Evolutionary conservation across 2,113 vertebrate species (phyloP).

Genomic region (Ancistrus triradiatus): DNA sequence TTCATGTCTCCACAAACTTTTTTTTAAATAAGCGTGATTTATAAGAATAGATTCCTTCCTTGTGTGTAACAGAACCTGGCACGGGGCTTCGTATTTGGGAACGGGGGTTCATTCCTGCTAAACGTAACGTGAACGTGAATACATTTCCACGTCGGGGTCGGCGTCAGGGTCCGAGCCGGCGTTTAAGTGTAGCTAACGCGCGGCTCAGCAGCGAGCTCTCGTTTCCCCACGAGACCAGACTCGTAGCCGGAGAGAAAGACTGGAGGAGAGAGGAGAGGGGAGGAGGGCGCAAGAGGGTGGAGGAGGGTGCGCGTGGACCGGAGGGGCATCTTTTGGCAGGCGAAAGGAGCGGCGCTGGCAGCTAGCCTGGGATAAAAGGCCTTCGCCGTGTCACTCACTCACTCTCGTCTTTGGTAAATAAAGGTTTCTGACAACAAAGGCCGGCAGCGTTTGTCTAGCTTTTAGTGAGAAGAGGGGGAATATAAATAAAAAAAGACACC

Average conservation of each 20-base stretch:
- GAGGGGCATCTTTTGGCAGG: conserved; percentile 56
- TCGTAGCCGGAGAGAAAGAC: conserved; percentile 56
- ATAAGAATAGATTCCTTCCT: no score
- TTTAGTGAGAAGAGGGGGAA: conserved; percentile 55
- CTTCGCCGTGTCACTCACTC: conserved; percentile 74
- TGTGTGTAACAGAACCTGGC: no score
- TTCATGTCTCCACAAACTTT: no score
- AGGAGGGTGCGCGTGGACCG: conserved; percentile 27
- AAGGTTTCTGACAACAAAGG: conserved; percentile 81
- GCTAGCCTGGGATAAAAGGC: conserved; percentile 73
- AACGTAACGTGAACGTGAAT: no score
- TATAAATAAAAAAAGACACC: conserved; percentile 69
- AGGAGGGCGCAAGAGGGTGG: conserved; percentile 14
- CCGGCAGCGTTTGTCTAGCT: conserved; percentile 67
- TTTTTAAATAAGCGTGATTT: no score
- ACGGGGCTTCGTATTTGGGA: no score
- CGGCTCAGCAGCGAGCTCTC: conserved; percentile 15
- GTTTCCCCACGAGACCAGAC: conserved; percentile 60
- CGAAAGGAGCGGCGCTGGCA: conserved; percentile 63
- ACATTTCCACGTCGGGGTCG: no score
- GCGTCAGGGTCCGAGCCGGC: neutral
- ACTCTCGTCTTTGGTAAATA: conserved; percentile 76
- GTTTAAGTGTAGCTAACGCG: conserved; percentile 9
- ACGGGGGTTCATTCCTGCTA: no score
- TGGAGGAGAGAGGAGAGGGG: conserved; percentile 53